These are phyloP conservation scores for Drosophila hydei DNA, from an alignment of 1,140 invertebrate genomes.

Conservation along the genomic window DNA sequence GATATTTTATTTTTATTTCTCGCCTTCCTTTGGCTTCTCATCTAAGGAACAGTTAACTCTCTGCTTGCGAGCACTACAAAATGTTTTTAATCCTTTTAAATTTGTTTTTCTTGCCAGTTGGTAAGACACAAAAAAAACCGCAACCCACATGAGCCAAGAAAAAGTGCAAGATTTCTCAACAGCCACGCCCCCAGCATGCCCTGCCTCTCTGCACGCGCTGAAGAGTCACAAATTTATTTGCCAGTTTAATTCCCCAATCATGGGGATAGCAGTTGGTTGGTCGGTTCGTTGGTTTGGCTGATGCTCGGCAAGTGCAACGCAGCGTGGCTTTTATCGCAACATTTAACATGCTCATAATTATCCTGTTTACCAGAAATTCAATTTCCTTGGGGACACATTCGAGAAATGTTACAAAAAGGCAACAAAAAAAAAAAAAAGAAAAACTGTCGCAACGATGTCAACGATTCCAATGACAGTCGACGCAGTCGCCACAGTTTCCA, in stretches of 20 bases:
- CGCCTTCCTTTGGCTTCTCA: not conserved
- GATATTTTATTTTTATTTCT: constrained; percentile 14
- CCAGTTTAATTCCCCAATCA: constrained; percentile 77
- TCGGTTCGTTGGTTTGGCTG: constrained; percentile 5
- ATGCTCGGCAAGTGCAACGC: constrained; percentile 56
- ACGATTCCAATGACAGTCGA: constrained; percentile 54
- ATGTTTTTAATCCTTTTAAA: constrained; percentile 76
- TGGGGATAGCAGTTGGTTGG: constrained; percentile 43
- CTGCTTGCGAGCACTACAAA: constrained; percentile 44
- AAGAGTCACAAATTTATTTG: constrained; percentile 60
- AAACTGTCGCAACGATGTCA: constrained; percentile 59
- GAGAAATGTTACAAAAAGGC: constrained; percentile 54
- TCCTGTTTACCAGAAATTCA: constrained; percentile 83
- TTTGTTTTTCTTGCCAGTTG: constrained; percentile 54
- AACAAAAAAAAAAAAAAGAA: constrained; percentile 21
- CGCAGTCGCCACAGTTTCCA: constrained; percentile 19
- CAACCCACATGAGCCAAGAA: constrained; percentile 48
- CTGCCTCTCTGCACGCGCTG: not conserved
- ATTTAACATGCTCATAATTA: constrained; percentile 84
- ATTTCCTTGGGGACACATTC: constrained; percentile 70
- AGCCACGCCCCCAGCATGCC: too few species aligned
- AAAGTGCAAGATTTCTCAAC: constrained; percentile 29
- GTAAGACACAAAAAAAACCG: constrained; percentile 21
- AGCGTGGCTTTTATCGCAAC: constrained; percentile 83
- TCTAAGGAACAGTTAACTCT: constrained; percentile 24